Percentiles rank a stretch among this genome's conserved stretches.
phyloP scores from a whole-genome alignment of 2,888 invertebrate species.

The Laothoe populi region DNA sequence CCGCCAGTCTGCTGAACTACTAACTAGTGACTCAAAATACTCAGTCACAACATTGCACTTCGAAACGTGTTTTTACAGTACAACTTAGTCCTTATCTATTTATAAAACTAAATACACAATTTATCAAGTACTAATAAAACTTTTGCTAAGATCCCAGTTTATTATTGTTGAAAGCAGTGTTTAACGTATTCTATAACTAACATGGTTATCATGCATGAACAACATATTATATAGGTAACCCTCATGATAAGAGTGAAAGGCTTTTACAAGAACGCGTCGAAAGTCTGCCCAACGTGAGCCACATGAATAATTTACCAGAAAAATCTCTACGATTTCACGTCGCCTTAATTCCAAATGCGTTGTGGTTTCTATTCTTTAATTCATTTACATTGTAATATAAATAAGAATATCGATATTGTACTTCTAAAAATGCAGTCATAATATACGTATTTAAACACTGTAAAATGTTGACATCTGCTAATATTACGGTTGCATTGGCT shows the following conservation, averaged over 20 bases:
- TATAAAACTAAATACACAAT: no score
- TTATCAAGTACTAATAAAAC: no score
- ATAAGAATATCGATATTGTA: constrained; percentile 54
- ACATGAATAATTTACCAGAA: constrained; percentile 85
- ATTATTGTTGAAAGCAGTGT: no score
- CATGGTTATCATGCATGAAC: constrained; percentile 7
- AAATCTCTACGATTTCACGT: constrained; percentile 84
- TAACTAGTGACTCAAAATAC: constrained; percentile 18
- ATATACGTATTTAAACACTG: neutral
- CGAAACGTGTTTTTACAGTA: neutral
- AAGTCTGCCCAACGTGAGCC: constrained; percentile 77
- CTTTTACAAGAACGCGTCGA: constrained; percentile 79
- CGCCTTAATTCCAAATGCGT: constrained; percentile 80
- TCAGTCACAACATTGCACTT: constrained; percentile 12
- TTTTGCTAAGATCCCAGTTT: no score
- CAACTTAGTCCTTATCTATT: neutral
- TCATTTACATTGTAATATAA: constrained; percentile 72
- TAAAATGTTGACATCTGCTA: neutral
- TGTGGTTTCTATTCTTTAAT: constrained; percentile 79
- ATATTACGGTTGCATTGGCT: neutral
- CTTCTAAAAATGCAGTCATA: constrained; percentile 32
- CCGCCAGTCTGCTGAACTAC: constrained; percentile 33
- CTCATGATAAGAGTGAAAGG: constrained; percentile 81
- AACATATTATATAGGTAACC: constrained; percentile 43
- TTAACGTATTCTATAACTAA: no score